Conservation (phyloP, 2,888 invertebrate species). For the Drosophila nr. fundita region DNA sequence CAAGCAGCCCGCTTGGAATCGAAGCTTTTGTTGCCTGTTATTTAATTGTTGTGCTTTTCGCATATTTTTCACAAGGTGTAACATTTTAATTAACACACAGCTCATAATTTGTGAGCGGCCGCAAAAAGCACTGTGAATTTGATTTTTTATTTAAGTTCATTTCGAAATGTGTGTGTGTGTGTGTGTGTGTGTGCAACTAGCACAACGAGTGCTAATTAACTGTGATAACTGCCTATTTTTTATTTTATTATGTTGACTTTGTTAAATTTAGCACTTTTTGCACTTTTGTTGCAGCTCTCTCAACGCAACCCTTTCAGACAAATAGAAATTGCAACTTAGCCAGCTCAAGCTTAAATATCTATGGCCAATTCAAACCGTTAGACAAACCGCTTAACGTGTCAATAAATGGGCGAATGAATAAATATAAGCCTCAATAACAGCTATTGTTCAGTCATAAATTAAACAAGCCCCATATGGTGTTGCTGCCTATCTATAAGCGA, state of each 20-base stretch:
- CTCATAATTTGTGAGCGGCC: slow-evolving; percentile 68
- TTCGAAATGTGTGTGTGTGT: slow-evolving; percentile 18
- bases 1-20: slow-evolving; percentile 20
- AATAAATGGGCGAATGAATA: slow-evolving; percentile 34
- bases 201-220: slow-evolving; percentile 66
- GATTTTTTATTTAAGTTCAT: slow-evolving; percentile 30
- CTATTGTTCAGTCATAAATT: slow-evolving; percentile 68
- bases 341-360: slow-evolving; percentile 12
- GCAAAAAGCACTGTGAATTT: slow-evolving; percentile 25
- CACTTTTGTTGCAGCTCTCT: slow-evolving; percentile 12
- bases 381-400: slow-evolving; percentile 2
- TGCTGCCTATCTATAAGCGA: slow-evolving; percentile 40
- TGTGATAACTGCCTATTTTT: slow-evolving; percentile 57
- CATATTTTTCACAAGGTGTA: slow-evolving; percentile 70
- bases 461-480: slow-evolving; percentile 64
- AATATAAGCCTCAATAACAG: slow-evolving; percentile 52
- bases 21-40: slow-evolving; percentile 40
- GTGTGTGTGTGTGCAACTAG: slow-evolving; percentile 3
- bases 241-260: slow-evolving; percentile 25
- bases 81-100: slow-evolving; percentile 77
- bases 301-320: not conserved
- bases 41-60: slow-evolving; percentile 48
- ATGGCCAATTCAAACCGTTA: not conserved
- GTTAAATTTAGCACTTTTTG: slow-evolving; percentile 31
- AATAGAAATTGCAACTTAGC: slow-evolving; percentile 3